Evolutionary conservation across 2,888 invertebrate genomes (phyloP), one percentile per base, ranked within the genome.

Genomic region (Timema cristinae): DNA sequence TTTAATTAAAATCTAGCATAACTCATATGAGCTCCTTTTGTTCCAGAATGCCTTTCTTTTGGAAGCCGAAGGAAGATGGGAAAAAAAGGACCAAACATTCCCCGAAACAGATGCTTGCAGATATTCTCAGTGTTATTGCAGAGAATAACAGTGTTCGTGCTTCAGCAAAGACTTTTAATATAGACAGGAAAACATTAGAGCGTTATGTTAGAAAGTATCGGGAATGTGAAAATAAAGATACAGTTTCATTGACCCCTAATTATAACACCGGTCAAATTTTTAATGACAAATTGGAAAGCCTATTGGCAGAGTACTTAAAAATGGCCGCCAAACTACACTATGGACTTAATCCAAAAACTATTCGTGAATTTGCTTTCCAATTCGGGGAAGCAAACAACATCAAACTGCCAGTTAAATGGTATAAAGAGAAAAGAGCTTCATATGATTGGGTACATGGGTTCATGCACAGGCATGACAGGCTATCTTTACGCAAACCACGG

Each of bases 401-500:
- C n/a, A 73, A 75, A 59, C 66, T 76, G 54, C 79, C 78, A 68
- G 32, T 67, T 16, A 72, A 70, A 48, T 80, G 79, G 78, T 51
- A 61, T 59, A 69, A 72, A 67, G 74, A 76, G 66, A 56, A 75
- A 68, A 74, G 74, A 70, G 32, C 32, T 32, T 32, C 32, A 32
- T 32, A 32, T 32, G 32, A 32, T 32, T 32, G 32, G 32, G 32
- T 32, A 56, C 61, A 69, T 32, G 69, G 63, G 10, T 80, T 79
- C 72, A 72, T 80, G 67, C 77, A 77, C 69, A 67, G 79, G 16
- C 75, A 79, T 66, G 72, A 75, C 8, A 69, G 68, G 50, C 66
- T 81, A 16, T 77, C 77, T 11, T 71, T 80, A 16, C 66, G 79
- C 59, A 76, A 61, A 50, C 78, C 78, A 11, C 76, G 79, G 75